Evolutionary conservation across 2,888 invertebrate genomes (phyloP).

Genomic region (Dolichomitus sp.): DNA sequence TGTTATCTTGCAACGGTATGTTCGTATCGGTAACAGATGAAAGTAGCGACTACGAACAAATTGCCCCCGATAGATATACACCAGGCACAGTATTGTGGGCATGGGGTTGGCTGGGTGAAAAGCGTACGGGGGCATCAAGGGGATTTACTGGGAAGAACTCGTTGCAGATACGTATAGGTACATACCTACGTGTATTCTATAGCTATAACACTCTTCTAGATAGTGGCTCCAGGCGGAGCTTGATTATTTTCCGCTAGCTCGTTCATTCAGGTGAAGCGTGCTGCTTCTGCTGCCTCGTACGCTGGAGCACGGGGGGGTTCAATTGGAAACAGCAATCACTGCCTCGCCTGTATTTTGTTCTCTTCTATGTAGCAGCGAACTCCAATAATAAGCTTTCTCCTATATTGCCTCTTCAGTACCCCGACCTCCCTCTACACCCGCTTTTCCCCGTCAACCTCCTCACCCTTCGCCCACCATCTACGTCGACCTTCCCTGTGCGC

Average conservation of each 20-base stretch:
- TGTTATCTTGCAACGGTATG: background rate
- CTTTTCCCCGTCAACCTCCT: slow-evolving; percentile 61
- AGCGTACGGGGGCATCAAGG: slow-evolving; percentile 61
- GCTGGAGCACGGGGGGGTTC: slow-evolving; percentile 79
- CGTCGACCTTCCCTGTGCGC: slow-evolving; percentile 61
- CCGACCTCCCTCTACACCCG: slow-evolving; percentile 43
- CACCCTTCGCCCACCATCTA: slow-evolving; percentile 56
- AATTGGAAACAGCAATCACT: slow-evolving; percentile 86
- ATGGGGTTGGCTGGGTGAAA: slow-evolving; percentile 54
- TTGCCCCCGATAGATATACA: slow-evolving; percentile 45
- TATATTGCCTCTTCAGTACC: slow-evolving; percentile 85
- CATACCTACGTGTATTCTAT: slow-evolving; percentile 70
- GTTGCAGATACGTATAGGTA: slow-evolving; percentile 64
- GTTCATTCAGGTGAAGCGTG: slow-evolving; percentile 85
- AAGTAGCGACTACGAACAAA: slow-evolving; percentile 47
- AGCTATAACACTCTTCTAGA: slow-evolving; percentile 73
- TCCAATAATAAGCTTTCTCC: slow-evolving; percentile 86
- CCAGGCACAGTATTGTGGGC: slow-evolving; percentile 21
- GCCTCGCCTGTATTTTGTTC: slow-evolving; percentile 86
- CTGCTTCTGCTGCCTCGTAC: slow-evolving; percentile 74
- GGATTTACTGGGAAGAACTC: slow-evolving; percentile 69
- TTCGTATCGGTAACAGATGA: slow-evolving; percentile 29
- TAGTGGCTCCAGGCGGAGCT: slow-evolving; percentile 85
- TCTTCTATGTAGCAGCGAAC: slow-evolving; percentile 82
- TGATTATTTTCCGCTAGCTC: slow-evolving; percentile 86